Evolutionary conservation across 1,140 invertebrate genomes (phyloP).

Genomic region (Camponotus vicinus): DNA sequence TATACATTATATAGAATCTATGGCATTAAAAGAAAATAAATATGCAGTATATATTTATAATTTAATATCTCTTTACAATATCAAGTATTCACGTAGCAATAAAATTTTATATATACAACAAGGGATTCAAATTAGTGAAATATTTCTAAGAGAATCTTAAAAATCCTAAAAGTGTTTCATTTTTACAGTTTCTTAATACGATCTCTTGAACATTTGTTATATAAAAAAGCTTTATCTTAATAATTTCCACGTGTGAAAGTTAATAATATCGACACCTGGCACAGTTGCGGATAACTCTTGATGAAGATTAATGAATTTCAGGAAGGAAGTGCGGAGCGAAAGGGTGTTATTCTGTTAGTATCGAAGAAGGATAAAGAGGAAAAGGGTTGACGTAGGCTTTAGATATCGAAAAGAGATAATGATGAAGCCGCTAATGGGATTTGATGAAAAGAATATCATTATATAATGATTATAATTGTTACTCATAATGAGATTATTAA

Average conservation of each 20-base stretch:
- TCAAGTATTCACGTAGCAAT: background rate
- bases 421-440: slow-evolving; percentile 21
- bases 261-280: slow-evolving; percentile 74
- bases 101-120: background rate
- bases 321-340: slow-evolving; percentile 43
- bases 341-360: background rate
- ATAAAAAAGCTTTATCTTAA: background rate
- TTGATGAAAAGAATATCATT: slow-evolving; percentile 28
- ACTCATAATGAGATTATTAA: slow-evolving; percentile 15
- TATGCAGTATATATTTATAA: background rate
- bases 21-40: background rate
- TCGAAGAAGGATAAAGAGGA: slow-evolving; percentile 25
- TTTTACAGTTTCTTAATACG: background rate
- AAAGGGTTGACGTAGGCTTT: slow-evolving; percentile 43
- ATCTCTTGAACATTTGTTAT: background rate
- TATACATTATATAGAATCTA: slow-evolving; percentile 1
- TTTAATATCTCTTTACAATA: background rate
- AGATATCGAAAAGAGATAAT: slow-evolving; percentile 36
- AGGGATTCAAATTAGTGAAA: background rate
- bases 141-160: slow-evolving; percentile 23
- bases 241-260: slow-evolving; percentile 6
- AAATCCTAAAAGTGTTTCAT: background rate
- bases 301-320: slow-evolving; percentile 75
- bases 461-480: slow-evolving; percentile 24
- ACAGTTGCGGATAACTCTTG: slow-evolving; percentile 73